Percentiles rank a stretch among this genome's conserved stretches.
Evolutionary conservation across 2,888 invertebrate species (phyloP).

Genomic region (Arctia plantaginis): DNA sequence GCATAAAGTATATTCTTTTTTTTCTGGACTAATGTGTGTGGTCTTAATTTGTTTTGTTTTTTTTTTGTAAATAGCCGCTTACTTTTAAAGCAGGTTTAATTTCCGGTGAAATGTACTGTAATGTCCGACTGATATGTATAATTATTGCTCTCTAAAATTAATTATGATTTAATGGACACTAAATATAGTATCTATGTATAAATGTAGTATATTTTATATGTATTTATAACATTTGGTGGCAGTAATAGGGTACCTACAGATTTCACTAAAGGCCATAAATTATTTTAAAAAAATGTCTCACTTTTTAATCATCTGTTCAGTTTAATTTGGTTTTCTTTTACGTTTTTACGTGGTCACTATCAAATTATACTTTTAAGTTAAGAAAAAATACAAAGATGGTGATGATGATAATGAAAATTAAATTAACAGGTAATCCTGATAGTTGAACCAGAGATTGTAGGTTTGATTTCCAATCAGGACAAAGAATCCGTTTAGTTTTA

Average conservation of each 20-base stretch:
- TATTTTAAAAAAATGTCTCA: neutral
- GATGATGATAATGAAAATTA: no score
- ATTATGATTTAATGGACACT: slow-evolving; percentile 15
- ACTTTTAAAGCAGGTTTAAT: slow-evolving; percentile 14
- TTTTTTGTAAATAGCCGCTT: slow-evolving; percentile 9
- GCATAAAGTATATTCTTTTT: slow-evolving; percentile 7
- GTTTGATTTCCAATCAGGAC: no score
- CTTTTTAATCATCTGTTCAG: neutral
- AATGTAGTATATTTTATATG: neutral
- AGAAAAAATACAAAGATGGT: no score
- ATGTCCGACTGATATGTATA: neutral
- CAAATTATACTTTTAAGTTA: neutral
- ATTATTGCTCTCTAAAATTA: slow-evolving; percentile 10
- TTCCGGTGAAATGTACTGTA: slow-evolving; percentile 17
- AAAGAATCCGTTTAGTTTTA: no score
- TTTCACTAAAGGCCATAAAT: neutral
- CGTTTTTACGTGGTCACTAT: neutral
- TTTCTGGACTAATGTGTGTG: slow-evolving; percentile 11
- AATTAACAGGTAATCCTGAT: no score
- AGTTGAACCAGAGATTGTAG: no score
- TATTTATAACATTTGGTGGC: neutral
- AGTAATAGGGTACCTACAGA: neutral
- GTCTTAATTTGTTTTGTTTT: slow-evolving; percentile 11
- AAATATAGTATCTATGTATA: slow-evolving; percentile 1
- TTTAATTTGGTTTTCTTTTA: neutral